phyloP scores from a whole-genome alignment of 2,797 vertebrate genomes.

The Pseudomugil tenellus region DNA sequence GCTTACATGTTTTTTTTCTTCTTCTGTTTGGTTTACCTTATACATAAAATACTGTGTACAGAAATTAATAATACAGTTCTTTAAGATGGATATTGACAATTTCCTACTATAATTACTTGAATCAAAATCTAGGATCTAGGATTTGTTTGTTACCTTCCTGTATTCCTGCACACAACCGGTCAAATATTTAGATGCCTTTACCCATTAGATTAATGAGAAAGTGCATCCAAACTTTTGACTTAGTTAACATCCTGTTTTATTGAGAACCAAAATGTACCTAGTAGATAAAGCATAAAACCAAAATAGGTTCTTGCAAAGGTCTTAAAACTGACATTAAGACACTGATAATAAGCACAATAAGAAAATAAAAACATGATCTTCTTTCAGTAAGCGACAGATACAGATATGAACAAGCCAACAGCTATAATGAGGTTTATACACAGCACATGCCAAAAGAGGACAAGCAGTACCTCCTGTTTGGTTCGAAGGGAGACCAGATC shows the following conservation, averaged over 20 bases:
- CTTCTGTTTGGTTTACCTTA: not conserved
- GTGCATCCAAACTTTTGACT: not conserved
- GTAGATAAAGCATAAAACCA: not conserved
- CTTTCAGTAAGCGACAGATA: slow-evolving; percentile 10
- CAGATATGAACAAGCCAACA: slow-evolving; percentile 37
- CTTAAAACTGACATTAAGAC: slow-evolving; percentile 4
- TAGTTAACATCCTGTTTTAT: not conserved
- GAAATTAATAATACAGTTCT: not conserved
- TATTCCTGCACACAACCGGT: not conserved
- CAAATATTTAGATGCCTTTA: not conserved
- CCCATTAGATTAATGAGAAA: not conserved
- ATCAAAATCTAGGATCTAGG: not conserved
- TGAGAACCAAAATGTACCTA: not conserved
- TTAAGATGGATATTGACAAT: slow-evolving; percentile 2
- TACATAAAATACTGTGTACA: not conserved
- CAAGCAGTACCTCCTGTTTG: slow-evolving; percentile 96
- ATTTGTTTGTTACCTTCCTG: slow-evolving; percentile 1
- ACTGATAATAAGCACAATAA: not conserved
- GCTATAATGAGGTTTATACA: slow-evolving; percentile 50
- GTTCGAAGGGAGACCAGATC: slow-evolving; percentile 91
- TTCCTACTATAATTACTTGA: not conserved
- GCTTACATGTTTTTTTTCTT: not conserved
- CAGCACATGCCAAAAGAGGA: slow-evolving; percentile 66
- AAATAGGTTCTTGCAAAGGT: not conserved
- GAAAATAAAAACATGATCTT: not conserved